A percentile compares a stretch with the other conserved stretches of the same genome.
These are phyloP conservation scores for Stigmatopora argus DNA, from an alignment of 2,113 vertebrate genomes.

Conservation along the genomic window DNA sequence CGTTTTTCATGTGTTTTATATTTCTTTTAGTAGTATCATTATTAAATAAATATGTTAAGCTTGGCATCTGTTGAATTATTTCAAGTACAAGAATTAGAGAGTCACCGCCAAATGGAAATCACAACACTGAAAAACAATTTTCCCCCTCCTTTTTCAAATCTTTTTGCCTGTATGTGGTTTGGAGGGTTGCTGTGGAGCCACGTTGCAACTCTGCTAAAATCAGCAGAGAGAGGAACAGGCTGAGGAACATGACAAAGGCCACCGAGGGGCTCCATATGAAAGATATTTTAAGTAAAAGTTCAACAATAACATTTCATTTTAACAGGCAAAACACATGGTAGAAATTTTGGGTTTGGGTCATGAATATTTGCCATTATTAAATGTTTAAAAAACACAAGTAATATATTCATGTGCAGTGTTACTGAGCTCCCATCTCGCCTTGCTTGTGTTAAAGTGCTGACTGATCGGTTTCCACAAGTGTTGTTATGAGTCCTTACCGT, in stretches of 20 bases:
- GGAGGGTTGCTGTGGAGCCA: constrained; percentile 8
- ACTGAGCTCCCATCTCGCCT: constrained; percentile 27
- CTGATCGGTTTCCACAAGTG: constrained; percentile 17
- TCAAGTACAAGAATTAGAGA: neutral
- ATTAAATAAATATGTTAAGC: neutral
- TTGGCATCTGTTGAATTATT: constrained; percentile 4
- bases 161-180: constrained; percentile 23
- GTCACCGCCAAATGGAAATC: constrained; percentile 3
- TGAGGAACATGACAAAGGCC: constrained; percentile 11
- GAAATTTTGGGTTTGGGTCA: neutral
- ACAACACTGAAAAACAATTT: neutral
- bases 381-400: constrained; percentile 6
- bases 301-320: neutral
- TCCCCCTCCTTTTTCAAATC: neutral
- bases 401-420: constrained; percentile 24
- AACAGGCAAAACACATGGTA: neutral
- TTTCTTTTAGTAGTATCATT: neutral
- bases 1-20: neutral
- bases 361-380: constrained; percentile 1
- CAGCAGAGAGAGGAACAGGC: constrained; percentile 14
- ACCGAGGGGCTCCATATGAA: constrained; percentile 11
- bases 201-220: constrained; percentile 9
- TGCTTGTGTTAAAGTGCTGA: constrained; percentile 23
- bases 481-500: constrained; percentile 73
- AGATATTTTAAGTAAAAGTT: neutral